Evolutionary conservation across 1,140 invertebrate genomes (phyloP).

Genomic region (Ceratoteleas bidentatus): DNA sequence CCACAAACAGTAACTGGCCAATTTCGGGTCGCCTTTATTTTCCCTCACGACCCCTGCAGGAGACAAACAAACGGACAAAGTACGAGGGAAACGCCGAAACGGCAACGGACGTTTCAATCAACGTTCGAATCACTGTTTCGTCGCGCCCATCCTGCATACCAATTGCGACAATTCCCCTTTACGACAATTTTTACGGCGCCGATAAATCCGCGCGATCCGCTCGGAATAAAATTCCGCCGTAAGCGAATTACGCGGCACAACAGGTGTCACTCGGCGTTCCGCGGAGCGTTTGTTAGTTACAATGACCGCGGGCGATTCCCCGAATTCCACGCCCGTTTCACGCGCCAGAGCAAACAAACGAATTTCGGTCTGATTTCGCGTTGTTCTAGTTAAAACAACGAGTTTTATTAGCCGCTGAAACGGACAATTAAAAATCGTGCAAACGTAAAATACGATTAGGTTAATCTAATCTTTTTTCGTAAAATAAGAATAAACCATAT

Average conservation of each 20-base stretch:
- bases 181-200: conserved; percentile 30
- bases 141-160: conserved; percentile 41
- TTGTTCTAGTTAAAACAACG: too few relatives aligned
- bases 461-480: too few relatives aligned
- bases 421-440: too few relatives aligned
- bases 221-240: conserved; percentile 33
- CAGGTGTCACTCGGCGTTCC: conserved; percentile 35
- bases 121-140: conserved; percentile 39
- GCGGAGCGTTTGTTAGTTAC: conserved; percentile 6
- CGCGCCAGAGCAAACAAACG: too few relatives aligned
- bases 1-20: too few relatives aligned
- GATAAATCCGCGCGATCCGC: conserved; percentile 40
- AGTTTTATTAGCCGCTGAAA: too few relatives aligned
- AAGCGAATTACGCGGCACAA: conserved; percentile 38
- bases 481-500: too few relatives aligned
- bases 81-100: neutral
- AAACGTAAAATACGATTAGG: too few relatives aligned
- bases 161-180: conserved; percentile 38
- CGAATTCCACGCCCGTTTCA: too few relatives aligned
- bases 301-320: too few relatives aligned
- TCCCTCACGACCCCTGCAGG: conserved; percentile 18
- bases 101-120: conserved; percentile 40
- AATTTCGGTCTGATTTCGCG: too few relatives aligned
- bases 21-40: too few relatives aligned
- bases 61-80: conserved; percentile 3